These are phyloP conservation scores for Agrilus mali DNA, from an alignment of 2,888 invertebrate species.

Conservation along the genomic window DNA sequence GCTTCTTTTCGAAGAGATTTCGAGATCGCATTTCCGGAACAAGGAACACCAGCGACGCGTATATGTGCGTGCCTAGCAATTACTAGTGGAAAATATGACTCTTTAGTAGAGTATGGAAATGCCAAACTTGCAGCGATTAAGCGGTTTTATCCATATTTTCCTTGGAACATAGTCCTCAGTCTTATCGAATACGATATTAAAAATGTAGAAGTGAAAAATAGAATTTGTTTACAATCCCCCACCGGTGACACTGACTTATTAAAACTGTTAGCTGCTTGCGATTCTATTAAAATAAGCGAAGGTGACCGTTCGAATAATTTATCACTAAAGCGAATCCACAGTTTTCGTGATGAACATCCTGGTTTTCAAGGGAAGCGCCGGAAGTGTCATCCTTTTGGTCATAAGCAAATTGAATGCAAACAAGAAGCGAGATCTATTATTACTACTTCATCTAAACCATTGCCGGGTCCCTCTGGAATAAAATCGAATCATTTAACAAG, in stretches of 20 bases:
- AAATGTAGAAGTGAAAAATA: constrained; percentile 2
- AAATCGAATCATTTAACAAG: too few species aligned
- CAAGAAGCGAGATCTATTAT: background rate
- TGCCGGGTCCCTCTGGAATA: too few species aligned
- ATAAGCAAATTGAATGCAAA: constrained; percentile 3
- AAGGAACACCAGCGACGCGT: constrained; percentile 4
- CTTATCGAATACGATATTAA: constrained; percentile 2
- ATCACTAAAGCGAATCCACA: background rate
- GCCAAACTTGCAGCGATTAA: constrained; percentile 3
- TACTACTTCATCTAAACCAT: too few species aligned
- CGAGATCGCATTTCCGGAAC: constrained; percentile 7
- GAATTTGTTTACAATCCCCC: constrained; percentile 2
- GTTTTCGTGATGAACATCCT: background rate
- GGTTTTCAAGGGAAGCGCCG: constrained; percentile 3
- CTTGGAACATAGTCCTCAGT: constrained; percentile 4
- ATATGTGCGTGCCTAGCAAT: constrained; percentile 4
- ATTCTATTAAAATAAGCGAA: background rate
- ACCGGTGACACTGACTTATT: constrained; percentile 2
- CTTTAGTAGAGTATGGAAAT: constrained; percentile 5
- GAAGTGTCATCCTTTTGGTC: constrained; percentile 3
- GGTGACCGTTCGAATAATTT: too few species aligned
- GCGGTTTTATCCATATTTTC: constrained; percentile 2
- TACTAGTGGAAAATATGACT: constrained; percentile 2
- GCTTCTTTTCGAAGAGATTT: constrained; percentile 7
- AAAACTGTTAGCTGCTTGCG: constrained; percentile 4